Percentiles rank a stretch among this genome's conserved stretches.
Conservation (phyloP, 1,140 invertebrate genomes). For the Drosophila elegans region DNA sequence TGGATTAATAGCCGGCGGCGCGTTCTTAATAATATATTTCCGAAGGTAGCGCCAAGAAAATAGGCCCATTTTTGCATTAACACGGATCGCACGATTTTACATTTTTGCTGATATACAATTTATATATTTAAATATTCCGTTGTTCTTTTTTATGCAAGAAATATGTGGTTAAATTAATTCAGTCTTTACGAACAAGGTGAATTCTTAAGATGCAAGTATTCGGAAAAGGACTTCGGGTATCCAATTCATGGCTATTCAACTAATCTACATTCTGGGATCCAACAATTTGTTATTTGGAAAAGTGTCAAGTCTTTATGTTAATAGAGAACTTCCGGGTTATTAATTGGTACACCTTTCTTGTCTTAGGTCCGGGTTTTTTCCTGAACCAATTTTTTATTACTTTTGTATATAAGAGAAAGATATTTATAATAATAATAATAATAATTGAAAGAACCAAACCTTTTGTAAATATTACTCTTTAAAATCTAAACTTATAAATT, state of each 20-base stretch:
- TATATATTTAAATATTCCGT: slow-evolving; percentile 29
- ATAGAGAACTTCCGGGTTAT: slow-evolving; percentile 7
- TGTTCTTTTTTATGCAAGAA: slow-evolving; percentile 3
- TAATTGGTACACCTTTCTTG: background rate
- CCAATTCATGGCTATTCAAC: too few species aligned
- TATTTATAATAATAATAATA: too few species aligned
- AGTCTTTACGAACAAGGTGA: background rate
- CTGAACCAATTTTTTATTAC: too few species aligned
- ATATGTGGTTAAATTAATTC: slow-evolving; percentile 1
- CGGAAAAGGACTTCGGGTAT: too few species aligned
- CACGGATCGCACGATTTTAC: slow-evolving; percentile 19
- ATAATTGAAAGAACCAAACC: too few species aligned
- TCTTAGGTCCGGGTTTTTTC: background rate
- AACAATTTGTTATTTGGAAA: background rate
- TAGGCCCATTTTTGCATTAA: slow-evolving; percentile 44
- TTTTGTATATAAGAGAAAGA: too few species aligned
- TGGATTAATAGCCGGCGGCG: slow-evolving; percentile 41
- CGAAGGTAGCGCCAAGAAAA: slow-evolving; percentile 45
- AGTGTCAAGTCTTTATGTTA: background rate
- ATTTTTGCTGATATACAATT: slow-evolving; percentile 2
- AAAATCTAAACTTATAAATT: too few species aligned
- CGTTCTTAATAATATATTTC: slow-evolving; percentile 44
- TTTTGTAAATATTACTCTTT: too few species aligned
- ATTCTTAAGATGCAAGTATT: background rate
- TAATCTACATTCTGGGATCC: too few species aligned